A percentile compares a stretch with the other conserved stretches of the same genome.
These are phyloP conservation scores for Mercenaria mercenaria DNA, from an alignment of 1,140 invertebrate species.

Conservation along the genomic window DNA sequence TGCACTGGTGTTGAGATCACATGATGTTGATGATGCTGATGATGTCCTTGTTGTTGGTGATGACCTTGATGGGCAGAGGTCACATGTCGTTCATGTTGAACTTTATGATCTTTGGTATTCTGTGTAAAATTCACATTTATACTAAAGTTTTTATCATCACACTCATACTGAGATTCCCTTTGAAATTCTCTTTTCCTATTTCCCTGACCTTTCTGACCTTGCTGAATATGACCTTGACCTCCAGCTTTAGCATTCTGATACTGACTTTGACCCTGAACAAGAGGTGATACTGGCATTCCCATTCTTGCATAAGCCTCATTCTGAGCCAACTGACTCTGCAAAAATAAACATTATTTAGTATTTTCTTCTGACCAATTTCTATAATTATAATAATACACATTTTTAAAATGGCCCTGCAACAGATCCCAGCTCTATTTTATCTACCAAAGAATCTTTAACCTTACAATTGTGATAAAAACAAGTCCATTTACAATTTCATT, in stretches of 20 bases:
- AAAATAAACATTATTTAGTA: too few species aligned
- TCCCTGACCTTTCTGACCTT: neutral
- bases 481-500: too few species aligned
- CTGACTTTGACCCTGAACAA: neutral
- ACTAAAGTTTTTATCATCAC: neutral
- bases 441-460: too few species aligned
- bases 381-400: too few species aligned
- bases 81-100: neutral
- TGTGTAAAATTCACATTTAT: neutral
- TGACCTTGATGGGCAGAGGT: neutral
- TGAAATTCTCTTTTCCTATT: neutral
- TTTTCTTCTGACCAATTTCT: too few species aligned
- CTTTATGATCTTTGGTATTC: neutral
- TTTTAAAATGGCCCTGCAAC: too few species aligned
- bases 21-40: neutral
- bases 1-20: neutral
- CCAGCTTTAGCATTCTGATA: neutral
- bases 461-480: too few species aligned
- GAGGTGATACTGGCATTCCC: neutral
- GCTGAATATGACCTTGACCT: slow-evolving; percentile 1
- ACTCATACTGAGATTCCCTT: too few species aligned
- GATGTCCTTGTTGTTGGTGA: neutral
- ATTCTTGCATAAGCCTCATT: neutral
- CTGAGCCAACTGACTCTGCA: neutral
- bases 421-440: too few species aligned